Conservation (phyloP, 1,140 invertebrate genomes). For the Myzus persicae region DNA sequence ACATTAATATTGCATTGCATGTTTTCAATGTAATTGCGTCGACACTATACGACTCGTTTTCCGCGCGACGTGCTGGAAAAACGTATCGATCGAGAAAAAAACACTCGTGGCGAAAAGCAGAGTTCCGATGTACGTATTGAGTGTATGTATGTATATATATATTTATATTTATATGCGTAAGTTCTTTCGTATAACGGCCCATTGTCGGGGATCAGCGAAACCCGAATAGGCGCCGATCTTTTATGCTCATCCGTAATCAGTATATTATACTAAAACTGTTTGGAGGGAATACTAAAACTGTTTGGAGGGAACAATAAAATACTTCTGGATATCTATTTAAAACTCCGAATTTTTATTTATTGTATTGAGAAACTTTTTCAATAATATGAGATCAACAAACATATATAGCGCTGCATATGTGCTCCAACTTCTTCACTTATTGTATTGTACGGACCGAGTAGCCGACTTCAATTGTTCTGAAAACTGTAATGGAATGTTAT, state of each 20-base stretch:
- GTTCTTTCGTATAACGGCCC: neutral
- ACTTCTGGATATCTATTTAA: slow-evolving; percentile 4
- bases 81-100: neutral
- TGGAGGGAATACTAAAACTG: slow-evolving; percentile 29
- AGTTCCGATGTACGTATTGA: neutral
- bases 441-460: neutral
- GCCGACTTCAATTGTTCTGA: neutral
- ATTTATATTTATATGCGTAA: neutral
- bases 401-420: neutral
- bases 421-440: neutral
- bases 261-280: slow-evolving; percentile 13
- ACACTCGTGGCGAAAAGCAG: neutral
- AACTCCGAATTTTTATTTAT: slow-evolving; percentile 46
- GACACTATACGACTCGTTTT: neutral
- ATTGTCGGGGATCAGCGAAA: slow-evolving; percentile 16
- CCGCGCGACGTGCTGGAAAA: neutral
- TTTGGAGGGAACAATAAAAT: slow-evolving; percentile 34
- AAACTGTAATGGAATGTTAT: neutral
- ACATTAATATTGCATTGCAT: neutral
- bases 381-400: slow-evolving; percentile 40
- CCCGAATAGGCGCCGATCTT: neutral
- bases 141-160: neutral
- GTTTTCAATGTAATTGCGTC: neutral
- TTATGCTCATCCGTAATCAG: slow-evolving; percentile 22
- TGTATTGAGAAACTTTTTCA: slow-evolving; percentile 32